These are phyloP conservation scores for Diachrysia chrysitis DNA, from an alignment of 2,888 invertebrate species.

Conservation along the genomic window DNA sequence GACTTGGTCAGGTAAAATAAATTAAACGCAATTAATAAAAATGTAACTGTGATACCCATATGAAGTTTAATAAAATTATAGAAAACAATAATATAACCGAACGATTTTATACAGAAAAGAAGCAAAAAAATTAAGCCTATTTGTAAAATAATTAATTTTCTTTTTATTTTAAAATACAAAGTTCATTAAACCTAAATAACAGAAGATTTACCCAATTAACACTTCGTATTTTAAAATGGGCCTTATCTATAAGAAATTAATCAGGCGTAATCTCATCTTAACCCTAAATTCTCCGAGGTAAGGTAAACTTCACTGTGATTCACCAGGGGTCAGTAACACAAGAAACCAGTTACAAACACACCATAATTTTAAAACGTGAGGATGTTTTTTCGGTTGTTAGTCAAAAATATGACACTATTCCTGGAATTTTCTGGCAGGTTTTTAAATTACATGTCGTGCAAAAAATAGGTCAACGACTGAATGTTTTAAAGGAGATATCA, in stretches of 20 bases:
- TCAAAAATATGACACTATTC: constrained; percentile 70
- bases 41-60: no score
- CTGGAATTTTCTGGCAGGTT: constrained; percentile 59
- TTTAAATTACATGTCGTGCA: constrained; percentile 39
- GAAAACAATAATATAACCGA: no score
- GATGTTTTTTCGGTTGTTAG: constrained; percentile 62
- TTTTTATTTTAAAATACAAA: constrained; percentile 5
- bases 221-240: constrained; percentile 29
- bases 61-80: no score
- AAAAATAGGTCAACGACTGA: constrained; percentile 48
- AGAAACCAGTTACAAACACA: constrained; percentile 77
- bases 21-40: background rate
- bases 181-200: constrained; percentile 50
- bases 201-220: constrained; percentile 35
- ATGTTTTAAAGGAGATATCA: constrained; percentile 36
- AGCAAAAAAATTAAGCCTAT: no score
- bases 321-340: constrained; percentile 79
- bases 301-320: constrained; percentile 77
- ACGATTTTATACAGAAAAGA: no score
- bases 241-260: constrained; percentile 63
- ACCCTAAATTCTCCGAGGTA: constrained; percentile 56
- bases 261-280: constrained; percentile 54
- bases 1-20: background rate
- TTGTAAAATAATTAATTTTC: background rate
- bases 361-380: constrained; percentile 67